Percentiles rank a stretch among this genome's conserved stretches.
phyloP scores from a whole-genome alignment of 2,113 vertebrate species.

The Thomomys bottae region DNA sequence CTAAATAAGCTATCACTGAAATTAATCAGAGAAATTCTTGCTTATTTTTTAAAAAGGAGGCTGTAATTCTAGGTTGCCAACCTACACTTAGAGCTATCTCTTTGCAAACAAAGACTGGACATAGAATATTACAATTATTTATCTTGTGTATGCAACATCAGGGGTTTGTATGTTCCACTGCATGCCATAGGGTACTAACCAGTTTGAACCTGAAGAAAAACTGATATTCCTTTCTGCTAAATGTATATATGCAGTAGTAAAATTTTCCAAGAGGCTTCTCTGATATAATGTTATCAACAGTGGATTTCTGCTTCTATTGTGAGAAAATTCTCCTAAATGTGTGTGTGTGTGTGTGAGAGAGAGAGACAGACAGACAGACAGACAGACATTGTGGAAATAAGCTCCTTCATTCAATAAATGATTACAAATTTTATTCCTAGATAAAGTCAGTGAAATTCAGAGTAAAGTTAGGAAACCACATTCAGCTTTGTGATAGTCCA shows the following conservation, averaged over 20 bases:
- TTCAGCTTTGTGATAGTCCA: not conserved
- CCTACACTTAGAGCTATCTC: not conserved
- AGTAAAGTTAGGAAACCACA: conserved; percentile 17
- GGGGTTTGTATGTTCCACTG: not conserved
- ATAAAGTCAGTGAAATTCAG: not conserved
- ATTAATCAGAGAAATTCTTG: not conserved
- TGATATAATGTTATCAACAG: not conserved
- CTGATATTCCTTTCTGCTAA: not conserved
- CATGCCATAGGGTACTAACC: not conserved
- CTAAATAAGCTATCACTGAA: not conserved
- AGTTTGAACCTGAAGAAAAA: conserved; percentile 16
- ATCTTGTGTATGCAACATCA: not conserved
- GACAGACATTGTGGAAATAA: no score
- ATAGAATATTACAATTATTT: not conserved
- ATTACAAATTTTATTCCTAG: not conserved
- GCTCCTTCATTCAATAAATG: not conserved
- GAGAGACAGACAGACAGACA: no score
- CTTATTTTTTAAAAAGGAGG: conserved; percentile 7
- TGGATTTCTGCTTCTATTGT: not conserved
- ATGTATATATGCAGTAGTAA: conserved; percentile 35
- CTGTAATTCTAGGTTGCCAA: conserved; percentile 28
- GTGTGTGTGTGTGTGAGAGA: no score
- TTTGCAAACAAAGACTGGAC: not conserved
- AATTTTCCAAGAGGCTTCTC: conserved; percentile 18
- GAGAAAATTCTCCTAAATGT: not conserved